Evolutionary conservation across 1,140 invertebrate species (phyloP).

Genomic region (Zophobas morio): DNA sequence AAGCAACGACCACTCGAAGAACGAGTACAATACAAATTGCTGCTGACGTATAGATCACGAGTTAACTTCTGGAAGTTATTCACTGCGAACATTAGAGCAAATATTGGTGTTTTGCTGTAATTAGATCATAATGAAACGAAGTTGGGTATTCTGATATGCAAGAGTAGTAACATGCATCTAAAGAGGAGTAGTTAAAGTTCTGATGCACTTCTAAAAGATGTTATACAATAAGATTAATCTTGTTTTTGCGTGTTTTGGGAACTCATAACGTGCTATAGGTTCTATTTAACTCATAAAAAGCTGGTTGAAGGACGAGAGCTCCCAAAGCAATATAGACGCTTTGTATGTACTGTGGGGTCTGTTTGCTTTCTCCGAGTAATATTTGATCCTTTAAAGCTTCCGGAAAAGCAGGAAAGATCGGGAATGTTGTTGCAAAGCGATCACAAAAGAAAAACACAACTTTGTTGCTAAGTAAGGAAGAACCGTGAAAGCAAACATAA

Average conservation of each 20-base stretch:
- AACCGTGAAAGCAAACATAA: not conserved
- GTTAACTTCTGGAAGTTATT: conserved; percentile 9
- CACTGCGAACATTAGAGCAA: not conserved
- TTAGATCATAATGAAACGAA: too few species aligned
- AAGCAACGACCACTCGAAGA: conserved; percentile 23
- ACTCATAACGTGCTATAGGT: not conserved
- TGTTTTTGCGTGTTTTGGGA: not conserved
- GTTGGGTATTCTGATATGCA: too few species aligned
- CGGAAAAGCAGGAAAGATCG: conserved; percentile 28
- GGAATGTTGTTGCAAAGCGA: not conserved
- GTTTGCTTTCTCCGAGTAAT: conserved; percentile 12
- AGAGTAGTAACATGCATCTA: too few species aligned
- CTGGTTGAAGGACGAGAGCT: not conserved
- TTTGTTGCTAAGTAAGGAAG: not conserved
- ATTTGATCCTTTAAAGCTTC: conserved; percentile 32
- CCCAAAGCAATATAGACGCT: not conserved
- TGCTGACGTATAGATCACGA: conserved; percentile 25
- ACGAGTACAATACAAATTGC: conserved; percentile 38
- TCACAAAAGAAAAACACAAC: conserved; percentile 12
- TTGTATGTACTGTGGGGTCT: conserved; percentile 1
- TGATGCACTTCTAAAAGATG: not conserved
- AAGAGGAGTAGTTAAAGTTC: too few species aligned
- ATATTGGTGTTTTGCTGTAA: too few species aligned
- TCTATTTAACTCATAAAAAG: not conserved
- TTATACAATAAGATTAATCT: not conserved